Evolutionary conservation across 2,888 invertebrate genomes (phyloP).

Genomic region (Bombyx huttoni): DNA sequence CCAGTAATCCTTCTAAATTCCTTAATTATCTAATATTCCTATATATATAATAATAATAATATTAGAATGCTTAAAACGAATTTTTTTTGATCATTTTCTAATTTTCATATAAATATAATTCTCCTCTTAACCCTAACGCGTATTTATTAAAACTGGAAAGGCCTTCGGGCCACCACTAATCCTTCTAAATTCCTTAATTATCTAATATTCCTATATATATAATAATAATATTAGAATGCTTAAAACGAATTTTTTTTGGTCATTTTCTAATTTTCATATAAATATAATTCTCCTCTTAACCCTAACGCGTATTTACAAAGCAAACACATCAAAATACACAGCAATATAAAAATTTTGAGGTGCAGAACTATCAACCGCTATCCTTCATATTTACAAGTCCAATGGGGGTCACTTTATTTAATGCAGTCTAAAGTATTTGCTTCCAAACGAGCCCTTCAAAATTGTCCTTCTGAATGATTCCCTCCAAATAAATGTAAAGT

Average conservation of each 20-base stretch:
- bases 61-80: neutral
- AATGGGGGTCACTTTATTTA: constrained; percentile 1
- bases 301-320: neutral
- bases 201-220: neutral
- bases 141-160: no score
- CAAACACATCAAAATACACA: constrained; percentile 4
- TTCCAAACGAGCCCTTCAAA: neutral
- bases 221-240: neutral
- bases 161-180: no score
- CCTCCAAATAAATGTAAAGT: neutral
- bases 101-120: neutral
- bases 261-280: neutral
- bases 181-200: no score
- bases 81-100: neutral
- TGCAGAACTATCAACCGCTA: constrained; percentile 3
- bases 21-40: neutral
- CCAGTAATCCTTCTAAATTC: no score
- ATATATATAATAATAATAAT: neutral
- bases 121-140: neutral
- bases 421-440: constrained; percentile 1
- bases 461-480: neutral
- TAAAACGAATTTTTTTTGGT: neutral
- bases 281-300: neutral
- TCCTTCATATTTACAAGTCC: constrained; percentile 4
- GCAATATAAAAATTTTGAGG: constrained; percentile 4